Evolutionary conservation across 2,113 vertebrate species (phyloP).

Genomic region (Pygoscelis antarcticus): DNA sequence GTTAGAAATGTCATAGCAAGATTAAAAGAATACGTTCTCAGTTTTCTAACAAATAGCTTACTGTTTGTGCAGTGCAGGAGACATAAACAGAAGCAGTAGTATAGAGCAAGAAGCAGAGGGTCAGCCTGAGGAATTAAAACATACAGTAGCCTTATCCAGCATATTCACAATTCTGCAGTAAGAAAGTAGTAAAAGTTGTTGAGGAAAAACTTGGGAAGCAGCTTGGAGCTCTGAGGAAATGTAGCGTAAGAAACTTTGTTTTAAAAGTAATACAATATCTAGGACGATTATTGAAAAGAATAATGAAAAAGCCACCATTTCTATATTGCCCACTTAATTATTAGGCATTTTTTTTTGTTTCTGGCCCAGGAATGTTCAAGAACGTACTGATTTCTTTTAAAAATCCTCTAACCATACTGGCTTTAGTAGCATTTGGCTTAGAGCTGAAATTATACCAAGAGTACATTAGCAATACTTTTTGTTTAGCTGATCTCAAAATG

Average conservation of each 20-base stretch:
- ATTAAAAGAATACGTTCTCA: rapidly evolving
- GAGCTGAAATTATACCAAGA: neutral
- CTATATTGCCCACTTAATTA: neutral
- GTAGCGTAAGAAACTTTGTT: neutral
- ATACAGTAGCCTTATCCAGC: neutral
- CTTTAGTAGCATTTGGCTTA: neutral
- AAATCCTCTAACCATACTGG: neutral
- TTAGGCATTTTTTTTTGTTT: neutral
- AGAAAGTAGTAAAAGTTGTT: neutral
- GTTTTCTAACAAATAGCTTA: neutral
- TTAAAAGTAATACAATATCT: neutral
- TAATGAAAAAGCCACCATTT: neutral
- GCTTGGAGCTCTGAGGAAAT: neutral
- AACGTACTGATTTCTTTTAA: neutral
- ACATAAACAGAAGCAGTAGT: neutral
- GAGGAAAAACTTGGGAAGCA: neutral
- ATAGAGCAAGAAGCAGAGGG: neutral
- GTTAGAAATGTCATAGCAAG: neutral
- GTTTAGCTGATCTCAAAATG: neutral
- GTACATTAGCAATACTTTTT: neutral
- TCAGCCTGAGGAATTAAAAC: neutral
- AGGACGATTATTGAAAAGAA: neutral
- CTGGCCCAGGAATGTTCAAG: neutral
- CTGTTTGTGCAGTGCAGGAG: neutral
- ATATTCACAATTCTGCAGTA: neutral